Evolutionary conservation across 2,797 vertebrate species (phyloP).

Genomic region (Paedocypris micromegethes): DNA sequence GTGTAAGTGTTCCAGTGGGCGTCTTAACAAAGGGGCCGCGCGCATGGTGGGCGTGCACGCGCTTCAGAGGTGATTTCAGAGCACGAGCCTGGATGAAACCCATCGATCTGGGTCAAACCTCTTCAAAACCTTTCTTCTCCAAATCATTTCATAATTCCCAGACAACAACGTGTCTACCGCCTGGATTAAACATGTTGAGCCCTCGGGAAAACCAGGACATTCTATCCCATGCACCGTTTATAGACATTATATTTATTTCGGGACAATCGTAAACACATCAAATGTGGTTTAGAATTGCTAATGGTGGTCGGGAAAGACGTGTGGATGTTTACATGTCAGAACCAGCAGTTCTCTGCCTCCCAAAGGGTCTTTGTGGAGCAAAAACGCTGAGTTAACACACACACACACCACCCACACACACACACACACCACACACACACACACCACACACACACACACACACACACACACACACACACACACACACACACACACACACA

Average conservation of each 20-base stretch:
- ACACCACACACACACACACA: constrained; percentile 50
- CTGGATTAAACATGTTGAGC: constrained; percentile 4
- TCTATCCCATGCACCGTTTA: not conserved
- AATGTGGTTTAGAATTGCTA: no score
- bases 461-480: constrained; percentile 45
- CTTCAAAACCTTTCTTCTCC: not conserved
- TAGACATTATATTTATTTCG: not conserved
- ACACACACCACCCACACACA: constrained; percentile 52
- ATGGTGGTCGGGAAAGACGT: no score
- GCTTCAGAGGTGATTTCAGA: constrained; percentile 30
- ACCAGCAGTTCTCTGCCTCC: constrained; percentile 27
- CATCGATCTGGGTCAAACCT: constrained; percentile 22
- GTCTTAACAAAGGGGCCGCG: constrained; percentile 35
- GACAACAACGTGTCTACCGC: constrained; percentile 14
- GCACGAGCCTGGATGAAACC: constrained; percentile 9
- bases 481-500: constrained; percentile 39
- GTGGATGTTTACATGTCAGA: not conserved
- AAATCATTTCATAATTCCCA: constrained; percentile 15
- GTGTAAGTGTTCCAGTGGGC: constrained; percentile 1
- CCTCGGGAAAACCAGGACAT: not conserved
- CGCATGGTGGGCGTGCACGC: constrained; percentile 37
- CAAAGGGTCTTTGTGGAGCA: constrained; percentile 66
- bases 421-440: constrained; percentile 40
- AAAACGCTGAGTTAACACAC: constrained; percentile 64
- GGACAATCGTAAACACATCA: no score